Evolutionary conservation across 2,888 invertebrate species (phyloP), one percentile per base, ranked within the genome.

Genomic region (Cephus runcator): DNA sequence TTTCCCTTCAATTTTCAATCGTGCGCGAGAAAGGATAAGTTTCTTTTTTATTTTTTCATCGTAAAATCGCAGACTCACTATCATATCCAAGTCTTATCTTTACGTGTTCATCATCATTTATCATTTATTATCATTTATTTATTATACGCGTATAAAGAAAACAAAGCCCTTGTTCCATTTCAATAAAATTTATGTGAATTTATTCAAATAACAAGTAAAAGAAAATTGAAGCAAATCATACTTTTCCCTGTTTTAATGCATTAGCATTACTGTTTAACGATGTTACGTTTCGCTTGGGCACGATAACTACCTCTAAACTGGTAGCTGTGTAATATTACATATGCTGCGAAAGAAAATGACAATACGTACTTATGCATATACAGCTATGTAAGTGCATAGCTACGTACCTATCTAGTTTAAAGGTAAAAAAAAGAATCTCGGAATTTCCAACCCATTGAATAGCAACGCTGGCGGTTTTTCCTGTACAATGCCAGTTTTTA

Each of bases 381-480:
- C 2, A 56, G 9, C 15, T 23, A 56, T 56, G 23, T 23, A 15
- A 12, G 12, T 6, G 40, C 9, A 40, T 15, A 15, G 40, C 40
- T 40, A 56, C 23, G 56, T 56, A 56, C 6, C 6, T 23, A 9
- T 56, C 23, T 56, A 56, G 56, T 56, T 56, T 23, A 12, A 9
- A 56, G 40, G 9, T 56, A 12, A 23, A 56, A 56, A 36, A 56
- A 56, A 56, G 36, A 36, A 82, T 75, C 76, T 77, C 69, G 76
- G 71, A 79, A 75, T 78, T 82, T 82, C 79, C 69, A 77, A 23
- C 73, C 75, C 77, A 76, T 75, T 76, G 73, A 79, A 83, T 81
- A 74, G 76, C 75, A 34, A 69, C 73, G 77, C 81, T 77, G 69
- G 75, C 71, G 31, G 68, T 69, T 75, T 36, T 34, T n/a, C 73